phyloP scores from a whole-genome alignment of 2,797 vertebrate genomes.

The Gallinago nigripennis region DNA sequence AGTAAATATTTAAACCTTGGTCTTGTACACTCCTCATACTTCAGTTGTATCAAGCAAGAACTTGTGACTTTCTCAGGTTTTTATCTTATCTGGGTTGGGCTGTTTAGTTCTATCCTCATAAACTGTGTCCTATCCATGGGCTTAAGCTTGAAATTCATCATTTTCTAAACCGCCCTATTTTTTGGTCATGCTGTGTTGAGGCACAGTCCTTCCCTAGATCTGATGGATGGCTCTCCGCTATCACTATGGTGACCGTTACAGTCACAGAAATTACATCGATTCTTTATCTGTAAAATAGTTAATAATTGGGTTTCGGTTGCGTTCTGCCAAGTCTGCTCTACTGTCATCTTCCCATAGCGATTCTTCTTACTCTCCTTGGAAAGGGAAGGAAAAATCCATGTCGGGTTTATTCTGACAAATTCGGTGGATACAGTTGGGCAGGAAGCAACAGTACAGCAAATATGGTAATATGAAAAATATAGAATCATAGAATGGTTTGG shows the following conservation, averaged over 20 bases:
- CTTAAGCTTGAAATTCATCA: not conserved
- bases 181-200: not conserved
- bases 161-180: not conserved
- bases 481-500: not conserved
- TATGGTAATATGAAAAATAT: not conserved
- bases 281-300: not conserved
- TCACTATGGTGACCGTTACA: not conserved
- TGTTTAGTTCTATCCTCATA: not conserved
- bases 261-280: not conserved
- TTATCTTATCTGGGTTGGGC: not conserved
- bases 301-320: not conserved
- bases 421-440: too few species aligned
- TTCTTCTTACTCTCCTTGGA: not conserved
- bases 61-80: not conserved
- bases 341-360: not conserved
- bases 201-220: not conserved
- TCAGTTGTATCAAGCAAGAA: not conserved
- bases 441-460: not conserved
- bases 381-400: not conserved
- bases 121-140: not conserved
- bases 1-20: constrained; percentile 11
- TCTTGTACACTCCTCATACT: not conserved
- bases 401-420: not conserved
- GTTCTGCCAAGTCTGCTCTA: not conserved
- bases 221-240: not conserved